Conservation (phyloP, 2,113 vertebrate genomes). For the Campylomormyrus numenius region DNA sequence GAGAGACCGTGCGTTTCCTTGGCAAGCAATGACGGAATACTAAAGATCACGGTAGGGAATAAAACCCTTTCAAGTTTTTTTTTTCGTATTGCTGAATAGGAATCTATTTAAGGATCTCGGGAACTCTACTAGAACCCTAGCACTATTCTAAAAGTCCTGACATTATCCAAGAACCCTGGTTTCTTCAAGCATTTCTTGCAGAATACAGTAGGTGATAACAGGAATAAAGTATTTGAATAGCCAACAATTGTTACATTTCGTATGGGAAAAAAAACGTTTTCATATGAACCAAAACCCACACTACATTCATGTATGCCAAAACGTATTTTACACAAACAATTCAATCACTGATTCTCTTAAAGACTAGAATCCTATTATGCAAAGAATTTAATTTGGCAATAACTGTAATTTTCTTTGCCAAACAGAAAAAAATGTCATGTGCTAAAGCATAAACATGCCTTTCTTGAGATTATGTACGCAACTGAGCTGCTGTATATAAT, state of each 20-base stretch:
- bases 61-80: conserved; percentile 2
- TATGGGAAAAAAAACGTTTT: neutral
- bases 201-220: neutral
- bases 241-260: neutral
- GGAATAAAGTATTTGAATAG: neutral
- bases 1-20: neutral
- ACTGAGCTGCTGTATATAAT: neutral
- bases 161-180: neutral
- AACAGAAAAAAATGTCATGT: neutral
- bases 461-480: neutral
- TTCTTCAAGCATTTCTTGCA: neutral
- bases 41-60: conserved; percentile 6
- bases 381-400: neutral
- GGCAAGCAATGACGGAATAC: conserved; percentile 10
- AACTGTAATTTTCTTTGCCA: neutral
- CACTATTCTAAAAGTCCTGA: neutral
- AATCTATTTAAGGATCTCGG: neutral
- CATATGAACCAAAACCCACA: neutral
- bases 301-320: neutral
- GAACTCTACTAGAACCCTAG: neutral
- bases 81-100: neutral
- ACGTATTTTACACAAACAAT: neutral
- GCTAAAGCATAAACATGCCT: neutral
- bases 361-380: neutral
- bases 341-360: neutral